These are phyloP conservation scores for Microctonus hyperodae DNA, from an alignment of 2,888 invertebrate species.

Conservation along the genomic window DNA sequence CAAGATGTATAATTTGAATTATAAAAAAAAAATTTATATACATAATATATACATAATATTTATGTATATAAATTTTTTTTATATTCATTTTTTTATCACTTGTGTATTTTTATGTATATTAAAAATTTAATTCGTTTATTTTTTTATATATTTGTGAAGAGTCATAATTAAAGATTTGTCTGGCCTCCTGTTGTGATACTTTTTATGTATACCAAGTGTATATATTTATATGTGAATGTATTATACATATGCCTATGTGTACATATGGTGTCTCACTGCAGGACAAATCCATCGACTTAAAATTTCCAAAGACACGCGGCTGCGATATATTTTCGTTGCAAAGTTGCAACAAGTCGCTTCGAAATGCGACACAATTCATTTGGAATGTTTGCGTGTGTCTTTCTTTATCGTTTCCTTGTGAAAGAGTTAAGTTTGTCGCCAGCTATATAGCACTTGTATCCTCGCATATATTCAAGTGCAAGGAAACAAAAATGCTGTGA, in stretches of 20 bases:
- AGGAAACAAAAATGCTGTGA: neutral
- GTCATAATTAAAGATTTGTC: conserved; percentile 4
- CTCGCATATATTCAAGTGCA: neutral
- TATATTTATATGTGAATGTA: too few relatives aligned
- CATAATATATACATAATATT: too few relatives aligned
- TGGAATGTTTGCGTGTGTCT: neutral
- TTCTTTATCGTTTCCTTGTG: neutral
- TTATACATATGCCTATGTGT: neutral
- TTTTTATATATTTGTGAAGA: neutral
- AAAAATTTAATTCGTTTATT: neutral
- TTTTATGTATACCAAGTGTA: neutral
- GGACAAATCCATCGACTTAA: neutral
- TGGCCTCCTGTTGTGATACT: neutral
- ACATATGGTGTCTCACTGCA: neutral
- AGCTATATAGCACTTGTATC: neutral
- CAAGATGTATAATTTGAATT: too few relatives aligned
- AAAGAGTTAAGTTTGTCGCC: neutral
- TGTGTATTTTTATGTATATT: too few relatives aligned
- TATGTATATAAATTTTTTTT: too few relatives aligned
- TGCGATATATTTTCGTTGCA: neutral
- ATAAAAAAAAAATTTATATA: too few relatives aligned
- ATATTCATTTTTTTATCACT: too few relatives aligned
- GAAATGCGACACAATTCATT: neutral
- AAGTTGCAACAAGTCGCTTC: neutral
- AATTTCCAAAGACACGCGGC: neutral